Conservation (phyloP, 2,888 invertebrate genomes). For the Cenopis cana region DNA sequence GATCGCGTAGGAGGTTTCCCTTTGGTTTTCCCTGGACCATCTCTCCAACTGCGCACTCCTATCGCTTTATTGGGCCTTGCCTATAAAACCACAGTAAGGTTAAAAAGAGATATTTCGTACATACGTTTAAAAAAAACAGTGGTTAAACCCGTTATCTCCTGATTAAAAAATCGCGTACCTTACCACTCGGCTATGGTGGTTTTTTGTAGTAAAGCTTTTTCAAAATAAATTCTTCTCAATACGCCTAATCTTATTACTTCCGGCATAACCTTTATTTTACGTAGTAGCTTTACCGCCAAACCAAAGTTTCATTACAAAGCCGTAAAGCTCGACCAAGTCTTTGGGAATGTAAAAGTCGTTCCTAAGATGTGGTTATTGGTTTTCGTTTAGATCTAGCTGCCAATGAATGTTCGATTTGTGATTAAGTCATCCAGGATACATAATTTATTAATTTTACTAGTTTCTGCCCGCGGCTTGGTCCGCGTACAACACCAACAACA, state of each 20-base stretch:
- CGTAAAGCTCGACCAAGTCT: conserved; percentile 47
- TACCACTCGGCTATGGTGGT: background rate
- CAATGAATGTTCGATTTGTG: conserved; percentile 13
- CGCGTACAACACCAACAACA: too few relatives aligned
- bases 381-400: conserved; percentile 30
- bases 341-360: conserved; percentile 52
- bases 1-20: too few relatives aligned
- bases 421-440: conserved; percentile 10
- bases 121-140: too few relatives aligned
- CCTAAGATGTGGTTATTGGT: conserved; percentile 43
- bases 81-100: too few relatives aligned
- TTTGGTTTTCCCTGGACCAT: too few relatives aligned
- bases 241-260: conserved; percentile 16
- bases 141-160: too few relatives aligned
- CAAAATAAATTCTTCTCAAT: background rate
- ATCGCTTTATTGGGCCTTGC: too few relatives aligned
- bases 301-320: conserved; percentile 43
- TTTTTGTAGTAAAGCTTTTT: background rate
- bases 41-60: too few relatives aligned
- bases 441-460: too few relatives aligned
- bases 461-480: too few relatives aligned
- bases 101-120: too few relatives aligned
- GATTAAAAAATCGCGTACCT: too few relatives aligned
- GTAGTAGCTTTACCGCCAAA: conserved; percentile 39
- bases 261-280: conserved; percentile 31